Conservation (phyloP, 2,113 vertebrate species). For the Callocephalon fimbriatum region DNA sequence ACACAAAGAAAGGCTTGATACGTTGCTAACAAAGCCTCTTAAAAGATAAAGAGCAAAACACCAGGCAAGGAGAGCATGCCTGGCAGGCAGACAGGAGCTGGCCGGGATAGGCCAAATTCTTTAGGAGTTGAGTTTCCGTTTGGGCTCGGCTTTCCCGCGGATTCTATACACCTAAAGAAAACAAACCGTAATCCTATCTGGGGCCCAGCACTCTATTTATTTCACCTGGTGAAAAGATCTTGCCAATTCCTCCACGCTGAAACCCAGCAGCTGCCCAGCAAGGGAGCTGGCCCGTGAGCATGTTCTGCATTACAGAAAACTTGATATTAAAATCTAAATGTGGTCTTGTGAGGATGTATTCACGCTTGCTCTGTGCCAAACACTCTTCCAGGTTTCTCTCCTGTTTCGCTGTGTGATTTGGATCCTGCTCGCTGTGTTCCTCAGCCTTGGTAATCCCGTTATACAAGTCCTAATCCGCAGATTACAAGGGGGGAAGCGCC, state of each 20-base stretch:
- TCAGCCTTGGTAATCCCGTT: slow-evolving; percentile 16
- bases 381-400: background rate
- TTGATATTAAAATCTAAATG: slow-evolving; percentile 23
- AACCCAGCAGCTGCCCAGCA: slow-evolving; percentile 69
- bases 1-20: slow-evolving; percentile 71
- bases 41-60: slow-evolving; percentile 70
- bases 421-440: background rate
- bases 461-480: slow-evolving; percentile 1
- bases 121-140: slow-evolving; percentile 76
- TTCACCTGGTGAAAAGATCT: slow-evolving; percentile 74
- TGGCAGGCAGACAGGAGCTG: slow-evolving; percentile 76
- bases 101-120: slow-evolving; percentile 76
- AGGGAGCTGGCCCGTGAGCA: slow-evolving; percentile 38
- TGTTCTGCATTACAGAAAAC: slow-evolving; percentile 67
- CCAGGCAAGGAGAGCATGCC: slow-evolving; percentile 63
- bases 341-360: background rate
- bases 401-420: background rate
- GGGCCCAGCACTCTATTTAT: slow-evolving; percentile 70
- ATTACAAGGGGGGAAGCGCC: background rate
- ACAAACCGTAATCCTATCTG: slow-evolving; percentile 78
- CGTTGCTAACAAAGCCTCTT: slow-evolving; percentile 67
- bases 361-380: background rate
- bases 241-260: slow-evolving; percentile 63
- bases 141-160: slow-evolving; percentile 74
- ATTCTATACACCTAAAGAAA: slow-evolving; percentile 77